Percentiles rank a stretch among this genome's conserved stretches.
phyloP scores from a whole-genome alignment of 2,113 vertebrate species.

The Semicossyphus pulcher region DNA sequence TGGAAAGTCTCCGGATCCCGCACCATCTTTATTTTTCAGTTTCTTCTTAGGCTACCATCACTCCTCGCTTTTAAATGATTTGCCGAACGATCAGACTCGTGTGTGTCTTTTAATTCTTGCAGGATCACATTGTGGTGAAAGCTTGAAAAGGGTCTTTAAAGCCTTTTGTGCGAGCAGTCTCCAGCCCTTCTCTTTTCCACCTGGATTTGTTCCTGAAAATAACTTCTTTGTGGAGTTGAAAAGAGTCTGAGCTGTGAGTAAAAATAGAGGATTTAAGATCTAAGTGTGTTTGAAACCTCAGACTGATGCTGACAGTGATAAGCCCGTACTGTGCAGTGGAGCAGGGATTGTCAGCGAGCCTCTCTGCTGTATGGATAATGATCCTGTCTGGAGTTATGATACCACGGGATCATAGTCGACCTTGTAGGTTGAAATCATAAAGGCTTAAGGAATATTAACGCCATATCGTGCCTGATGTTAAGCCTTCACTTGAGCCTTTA shows the following conservation, averaged over 20 bases:
- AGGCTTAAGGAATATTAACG: constrained; percentile 29
- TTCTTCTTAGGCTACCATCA: neutral
- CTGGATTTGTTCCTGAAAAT: constrained; percentile 31
- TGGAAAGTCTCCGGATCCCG: constrained; percentile 44
- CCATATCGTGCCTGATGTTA: neutral
- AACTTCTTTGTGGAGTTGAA: constrained; percentile 10
- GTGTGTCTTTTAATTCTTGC: constrained; percentile 30
- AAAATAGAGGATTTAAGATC: constrained; percentile 40
- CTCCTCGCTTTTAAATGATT: neutral
- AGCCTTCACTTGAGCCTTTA: constrained; percentile 36
- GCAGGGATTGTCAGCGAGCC: constrained; percentile 29
- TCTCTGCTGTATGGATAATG: constrained; percentile 28
- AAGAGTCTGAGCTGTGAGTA: constrained; percentile 22
- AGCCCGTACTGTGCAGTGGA: neutral
- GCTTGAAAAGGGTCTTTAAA: constrained; percentile 16
- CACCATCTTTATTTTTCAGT: constrained; percentile 36
- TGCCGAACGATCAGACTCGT: neutral
- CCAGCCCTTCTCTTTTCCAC: neutral
- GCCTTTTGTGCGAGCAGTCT: constrained; percentile 9
- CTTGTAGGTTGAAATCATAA: constrained; percentile 31
- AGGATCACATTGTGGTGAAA: neutral
- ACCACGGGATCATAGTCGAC: constrained; percentile 33
- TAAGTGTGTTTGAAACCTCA: constrained; percentile 53
- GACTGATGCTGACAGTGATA: constrained; percentile 51
- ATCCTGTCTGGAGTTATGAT: constrained; percentile 42